phyloP scores from a whole-genome alignment of 1,140 invertebrate species.

The Magallana gigas region DNA sequence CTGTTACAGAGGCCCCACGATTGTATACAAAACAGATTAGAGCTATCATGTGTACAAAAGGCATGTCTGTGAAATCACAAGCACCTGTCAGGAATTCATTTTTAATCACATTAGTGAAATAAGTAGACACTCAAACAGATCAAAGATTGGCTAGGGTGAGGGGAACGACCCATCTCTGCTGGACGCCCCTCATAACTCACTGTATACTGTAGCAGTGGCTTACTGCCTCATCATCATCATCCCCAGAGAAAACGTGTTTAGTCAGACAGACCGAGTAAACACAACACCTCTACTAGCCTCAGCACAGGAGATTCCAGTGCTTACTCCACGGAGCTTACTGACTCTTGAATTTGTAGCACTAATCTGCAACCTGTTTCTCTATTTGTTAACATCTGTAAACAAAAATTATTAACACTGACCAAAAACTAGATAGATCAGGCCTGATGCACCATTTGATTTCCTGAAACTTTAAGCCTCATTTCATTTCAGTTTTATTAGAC shows the following conservation, averaged over 20 bases:
- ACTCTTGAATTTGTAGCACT: neutral
- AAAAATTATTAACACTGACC: neutral
- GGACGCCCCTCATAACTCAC: neutral
- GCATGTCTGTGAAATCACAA: slow-evolving; percentile 23
- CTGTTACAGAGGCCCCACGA: neutral
- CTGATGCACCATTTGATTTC: too few relatives aligned
- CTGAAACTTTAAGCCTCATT: too few relatives aligned
- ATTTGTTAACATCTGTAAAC: slow-evolving; percentile 11
- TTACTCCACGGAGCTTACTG: neutral
- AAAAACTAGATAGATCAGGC: neutral
- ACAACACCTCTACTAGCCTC: neutral
- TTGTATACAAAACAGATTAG: slow-evolving; percentile 6
- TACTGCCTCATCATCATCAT: slow-evolving; percentile 9
- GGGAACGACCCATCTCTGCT: neutral
- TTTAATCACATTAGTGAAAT: neutral
- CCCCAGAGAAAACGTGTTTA: slow-evolving; percentile 1
- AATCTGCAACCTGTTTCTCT: slow-evolving; percentile 23
- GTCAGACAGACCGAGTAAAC: neutral
- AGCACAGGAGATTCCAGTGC: neutral
- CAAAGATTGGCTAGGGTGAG: slow-evolving; percentile 1
- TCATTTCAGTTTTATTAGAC: too few relatives aligned
- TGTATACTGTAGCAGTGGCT: neutral
- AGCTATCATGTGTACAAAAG: neutral
- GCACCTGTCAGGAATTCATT: slow-evolving; percentile 19
- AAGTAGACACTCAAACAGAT: neutral